Evolutionary conservation across 2,888 invertebrate genomes (phyloP).

Genomic region (Sthenelais limicola): DNA sequence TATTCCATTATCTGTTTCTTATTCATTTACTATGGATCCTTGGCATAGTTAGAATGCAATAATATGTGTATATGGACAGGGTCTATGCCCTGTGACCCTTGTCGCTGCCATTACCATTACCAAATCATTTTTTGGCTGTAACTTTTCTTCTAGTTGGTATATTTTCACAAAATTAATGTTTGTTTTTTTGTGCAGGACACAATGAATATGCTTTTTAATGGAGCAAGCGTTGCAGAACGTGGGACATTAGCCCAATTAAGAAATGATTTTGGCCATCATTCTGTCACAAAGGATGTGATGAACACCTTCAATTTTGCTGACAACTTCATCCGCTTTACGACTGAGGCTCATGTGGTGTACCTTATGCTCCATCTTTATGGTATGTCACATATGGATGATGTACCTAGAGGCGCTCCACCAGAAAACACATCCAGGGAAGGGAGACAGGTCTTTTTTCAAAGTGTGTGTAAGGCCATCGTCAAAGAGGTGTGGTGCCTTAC

Average conservation of each 20-base stretch:
- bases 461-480: neutral
- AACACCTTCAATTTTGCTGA: slow-evolving; percentile 11
- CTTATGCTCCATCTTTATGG: neutral
- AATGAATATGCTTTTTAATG: slow-evolving; percentile 9
- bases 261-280: neutral
- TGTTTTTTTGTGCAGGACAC: slow-evolving; percentile 7
- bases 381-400: neutral
- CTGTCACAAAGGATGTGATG: slow-evolving; percentile 24
- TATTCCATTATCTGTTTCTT: too few species aligned
- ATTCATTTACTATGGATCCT: too few species aligned
- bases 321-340: slow-evolving; percentile 14
- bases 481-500: slow-evolving; percentile 16
- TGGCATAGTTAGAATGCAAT: too few species aligned
- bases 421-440: neutral
- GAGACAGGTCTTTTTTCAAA: neutral
- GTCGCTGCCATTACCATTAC: too few species aligned
- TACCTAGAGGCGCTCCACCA: neutral
- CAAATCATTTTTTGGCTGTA: too few species aligned
- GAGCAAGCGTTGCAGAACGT: neutral
- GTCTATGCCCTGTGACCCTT: too few species aligned
- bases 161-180: too few species aligned
- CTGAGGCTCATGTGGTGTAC: slow-evolving; percentile 8
- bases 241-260: slow-evolving; percentile 8
- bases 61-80: too few species aligned
- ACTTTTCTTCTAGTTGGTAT: too few species aligned